Base-by-base conservation (phyloP, 2,797 vertebrate genomes). In the Taenioides sp. region DNA sequence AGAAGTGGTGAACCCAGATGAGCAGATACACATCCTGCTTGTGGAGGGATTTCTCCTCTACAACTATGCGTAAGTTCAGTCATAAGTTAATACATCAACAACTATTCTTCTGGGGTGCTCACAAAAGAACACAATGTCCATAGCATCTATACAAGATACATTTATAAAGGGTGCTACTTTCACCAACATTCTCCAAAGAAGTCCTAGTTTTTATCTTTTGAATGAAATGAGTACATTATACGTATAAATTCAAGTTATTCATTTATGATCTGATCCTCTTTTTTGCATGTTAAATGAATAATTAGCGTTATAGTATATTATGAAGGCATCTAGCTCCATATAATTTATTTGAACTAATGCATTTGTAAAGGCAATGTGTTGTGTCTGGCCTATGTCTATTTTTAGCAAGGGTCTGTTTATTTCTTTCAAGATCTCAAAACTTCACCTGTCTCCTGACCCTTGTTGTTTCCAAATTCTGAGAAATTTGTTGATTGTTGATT, bases 41-140 rank as follows among this genome's bases (percentile, higher is more conserved):
- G 91, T 99, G 59, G 98, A 99, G 80, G 98, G 98, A 70, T 99
- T 99, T 84, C 92, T 99, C 68, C 95, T 99, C 17, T 99, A 97
- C 84, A 99, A 96, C 84, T 95, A 96, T 91, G 88, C 70, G 97
- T 98, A 85, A 87, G 93, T 58, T 59, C 1, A 31, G 5, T 5
- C 11, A 57, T 57, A 11, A 23, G 22, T 63, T 62, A 1, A 63
- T n/a, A 27, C 14, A 59, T 12, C 14, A 58, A 27, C 27, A 16
- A 17, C 11, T 23, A 57, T 57, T 57, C 52, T 22, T 20, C 49
- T 17, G 49, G n/a, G 6, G 23, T 23, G 4, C 54, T 57, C 16
- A 6, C 16, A 57, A 57, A 57, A 23, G 16, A 57, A 57, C 22
- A 57, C 52, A 50, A 50, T 50, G 18, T n/a, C 7, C 50, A 52